Evolutionary conservation across 2,888 invertebrate genomes (phyloP).

Genomic region (Chouioia cunea): DNA sequence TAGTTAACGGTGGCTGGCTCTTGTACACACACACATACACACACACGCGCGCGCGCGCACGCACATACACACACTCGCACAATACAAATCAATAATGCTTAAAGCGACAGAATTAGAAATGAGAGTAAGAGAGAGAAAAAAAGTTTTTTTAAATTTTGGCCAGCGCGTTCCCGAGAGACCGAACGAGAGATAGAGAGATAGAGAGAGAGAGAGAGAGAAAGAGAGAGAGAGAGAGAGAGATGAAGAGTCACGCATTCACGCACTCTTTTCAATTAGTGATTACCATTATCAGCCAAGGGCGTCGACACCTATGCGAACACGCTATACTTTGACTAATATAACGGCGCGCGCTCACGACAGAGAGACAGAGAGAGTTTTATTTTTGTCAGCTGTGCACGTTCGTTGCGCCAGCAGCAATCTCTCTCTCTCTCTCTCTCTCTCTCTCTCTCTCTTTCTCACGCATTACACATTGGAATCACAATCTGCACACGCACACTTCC

Average conservation of each 20-base stretch:
- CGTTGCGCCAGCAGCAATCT: not conserved
- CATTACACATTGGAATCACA: no score
- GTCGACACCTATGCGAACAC: not conserved
- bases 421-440: not conserved
- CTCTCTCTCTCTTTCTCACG: constrained; percentile 3
- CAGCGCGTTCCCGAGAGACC: not conserved
- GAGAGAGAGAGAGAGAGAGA: no score
- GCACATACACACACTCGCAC: constrained; percentile 18
- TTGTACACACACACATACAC: not conserved
- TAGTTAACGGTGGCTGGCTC: not conserved
- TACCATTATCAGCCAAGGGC: not conserved
- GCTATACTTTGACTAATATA: constrained; percentile 7
- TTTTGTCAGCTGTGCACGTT: constrained; percentile 23
- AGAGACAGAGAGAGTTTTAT: constrained; percentile 3
- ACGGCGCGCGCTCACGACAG: not conserved
- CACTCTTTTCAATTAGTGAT: no score
- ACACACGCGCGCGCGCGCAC: not conserved
- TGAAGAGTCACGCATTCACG: no score
- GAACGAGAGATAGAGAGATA: not conserved
- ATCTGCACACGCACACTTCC: no score
- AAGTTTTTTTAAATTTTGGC: constrained; percentile 31
- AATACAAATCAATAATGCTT: constrained; percentile 45
- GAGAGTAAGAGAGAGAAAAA: not conserved
- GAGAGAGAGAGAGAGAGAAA: not conserved
- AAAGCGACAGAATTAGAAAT: constrained; percentile 43